Base-by-base conservation (phyloP, 2,113 vertebrate genomes). In the Psittacula cyanocephala region DNA sequence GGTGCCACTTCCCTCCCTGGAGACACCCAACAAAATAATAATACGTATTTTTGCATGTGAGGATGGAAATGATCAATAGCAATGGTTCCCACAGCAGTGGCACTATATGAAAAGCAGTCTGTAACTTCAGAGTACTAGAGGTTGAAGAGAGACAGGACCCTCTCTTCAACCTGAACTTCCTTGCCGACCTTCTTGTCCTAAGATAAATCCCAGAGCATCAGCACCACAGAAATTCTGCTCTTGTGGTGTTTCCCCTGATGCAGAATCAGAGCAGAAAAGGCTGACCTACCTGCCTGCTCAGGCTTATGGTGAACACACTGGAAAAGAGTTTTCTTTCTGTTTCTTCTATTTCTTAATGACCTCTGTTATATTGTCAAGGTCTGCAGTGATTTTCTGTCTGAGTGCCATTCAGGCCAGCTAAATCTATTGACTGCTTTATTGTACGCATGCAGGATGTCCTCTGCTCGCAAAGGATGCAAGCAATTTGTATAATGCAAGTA, bases 11-110 rank as follows among this genome's bases (percentile, higher is more conserved):
- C 27, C 46, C 53, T 93, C 69, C 33, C 81, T 77, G 43, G 85
- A 81, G 85, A 63, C 63, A 88, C 43, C 49, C 77, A 77, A n/a
- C 37, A 84, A 95, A 86, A 91, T 60, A 88, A 67, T 93, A 67
- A 65, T 65, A 89, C 3, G 37, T 59, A 77, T 95, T 95, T 94
- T 79, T 86, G 41, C 37, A 8, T 76, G 49, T 75, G 60, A 76
- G 46, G 69, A 39, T 65, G 20, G 74, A 91, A 27, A 22, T 77
- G 63, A 91, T 95, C 81, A 78, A 57, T 88, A 91, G 29, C 65
- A 65, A 74, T 41, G 25, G 28, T 87, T 72, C 64, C 46, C 53
- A 60, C 6, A 4, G 47, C 41, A 78, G 46, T 0, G 0, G 16
- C 37, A 29, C 2, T 0, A 28, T 19, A n/a, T 0, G 0, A 64